These are phyloP conservation scores for Hydropotes inermis DNA, from an alignment of 2,113 vertebrate genomes.

Conservation along the genomic window DNA sequence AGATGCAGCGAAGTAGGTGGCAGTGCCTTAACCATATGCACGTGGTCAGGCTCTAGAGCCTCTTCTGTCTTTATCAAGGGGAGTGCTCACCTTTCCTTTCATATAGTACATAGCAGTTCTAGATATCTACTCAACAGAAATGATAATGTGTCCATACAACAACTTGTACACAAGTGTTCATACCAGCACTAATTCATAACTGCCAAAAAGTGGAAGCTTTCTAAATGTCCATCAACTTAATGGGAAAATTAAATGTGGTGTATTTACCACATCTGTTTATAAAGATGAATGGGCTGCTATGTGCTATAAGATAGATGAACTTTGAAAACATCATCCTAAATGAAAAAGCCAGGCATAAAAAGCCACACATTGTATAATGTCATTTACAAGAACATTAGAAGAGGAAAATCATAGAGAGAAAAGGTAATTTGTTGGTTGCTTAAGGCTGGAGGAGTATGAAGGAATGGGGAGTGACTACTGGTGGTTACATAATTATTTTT, in stretches of 20 bases:
- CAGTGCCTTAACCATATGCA: neutral
- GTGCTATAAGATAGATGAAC: neutral
- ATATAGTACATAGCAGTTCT: neutral
- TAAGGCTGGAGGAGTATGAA: neutral
- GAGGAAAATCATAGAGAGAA: neutral
- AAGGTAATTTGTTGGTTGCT: neutral
- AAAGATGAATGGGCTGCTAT: neutral
- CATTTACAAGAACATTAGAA: neutral
- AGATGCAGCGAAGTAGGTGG: neutral
- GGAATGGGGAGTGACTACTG: neutral
- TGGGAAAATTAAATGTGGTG: neutral
- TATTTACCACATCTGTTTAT: neutral
- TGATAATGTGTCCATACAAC: neutral
- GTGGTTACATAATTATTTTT: neutral
- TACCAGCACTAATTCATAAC: neutral
- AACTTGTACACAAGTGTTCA: neutral
- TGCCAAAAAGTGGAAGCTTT: neutral
- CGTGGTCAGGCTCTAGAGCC: neutral
- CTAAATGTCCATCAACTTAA: neutral
- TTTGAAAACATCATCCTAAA: neutral
- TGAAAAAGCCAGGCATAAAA: slow-evolving; percentile 6
- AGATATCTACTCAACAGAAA: neutral
- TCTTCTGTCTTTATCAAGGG: neutral
- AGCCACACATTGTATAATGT: neutral
- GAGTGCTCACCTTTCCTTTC: neutral